Percentiles rank a stretch among this genome's conserved stretches.
These are phyloP conservation scores for Notodonta dromedarius DNA, from an alignment of 2,888 invertebrate genomes.

Conservation along the genomic window DNA sequence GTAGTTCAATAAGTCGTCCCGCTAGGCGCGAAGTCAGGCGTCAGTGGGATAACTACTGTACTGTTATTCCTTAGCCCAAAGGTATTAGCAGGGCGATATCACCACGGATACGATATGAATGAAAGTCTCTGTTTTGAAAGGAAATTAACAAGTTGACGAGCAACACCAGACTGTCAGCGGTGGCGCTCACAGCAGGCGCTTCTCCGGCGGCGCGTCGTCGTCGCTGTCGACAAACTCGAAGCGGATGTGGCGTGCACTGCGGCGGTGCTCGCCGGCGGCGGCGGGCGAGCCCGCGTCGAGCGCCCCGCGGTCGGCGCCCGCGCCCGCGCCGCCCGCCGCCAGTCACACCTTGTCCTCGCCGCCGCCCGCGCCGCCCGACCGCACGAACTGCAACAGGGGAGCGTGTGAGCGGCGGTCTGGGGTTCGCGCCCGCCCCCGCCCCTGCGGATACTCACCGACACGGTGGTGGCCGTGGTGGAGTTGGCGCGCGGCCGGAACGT, in stretches of 20 bases:
- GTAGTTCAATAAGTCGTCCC: too few species aligned
- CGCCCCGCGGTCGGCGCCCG: conserved; percentile 18
- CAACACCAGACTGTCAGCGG: conserved; percentile 18
- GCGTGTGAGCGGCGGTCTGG: conserved; percentile 26
- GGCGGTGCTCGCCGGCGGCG: conserved; percentile 31
- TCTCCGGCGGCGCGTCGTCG: conserved; percentile 69
- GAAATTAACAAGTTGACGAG: conserved; percentile 2
- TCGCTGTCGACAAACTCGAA: conserved; percentile 76
- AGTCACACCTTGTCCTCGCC: conserved; percentile 94
- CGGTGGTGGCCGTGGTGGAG: conserved; percentile 93
- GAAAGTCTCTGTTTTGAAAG: background rate
- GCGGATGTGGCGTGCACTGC: conserved; percentile 65
- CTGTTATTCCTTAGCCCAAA: background rate
- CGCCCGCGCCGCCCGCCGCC: conserved; percentile 75
- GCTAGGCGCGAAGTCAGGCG: too few species aligned
- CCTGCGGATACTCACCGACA: conserved; percentile 88
- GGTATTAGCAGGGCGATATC: conserved; percentile 9
- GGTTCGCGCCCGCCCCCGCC: conserved; percentile 16
- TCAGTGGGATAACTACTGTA: too few species aligned
- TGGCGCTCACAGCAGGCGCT: conserved; percentile 58
- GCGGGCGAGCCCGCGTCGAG: conserved; percentile 34
- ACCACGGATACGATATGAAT: conserved; percentile 8
- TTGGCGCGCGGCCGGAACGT: conserved; percentile 92
- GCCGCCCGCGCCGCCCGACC: conserved; percentile 86
- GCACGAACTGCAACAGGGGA: conserved; percentile 88